These are phyloP conservation scores for Rhinogobio ventralis DNA, from an alignment of 2,797 vertebrate species.

Conservation along the genomic window DNA sequence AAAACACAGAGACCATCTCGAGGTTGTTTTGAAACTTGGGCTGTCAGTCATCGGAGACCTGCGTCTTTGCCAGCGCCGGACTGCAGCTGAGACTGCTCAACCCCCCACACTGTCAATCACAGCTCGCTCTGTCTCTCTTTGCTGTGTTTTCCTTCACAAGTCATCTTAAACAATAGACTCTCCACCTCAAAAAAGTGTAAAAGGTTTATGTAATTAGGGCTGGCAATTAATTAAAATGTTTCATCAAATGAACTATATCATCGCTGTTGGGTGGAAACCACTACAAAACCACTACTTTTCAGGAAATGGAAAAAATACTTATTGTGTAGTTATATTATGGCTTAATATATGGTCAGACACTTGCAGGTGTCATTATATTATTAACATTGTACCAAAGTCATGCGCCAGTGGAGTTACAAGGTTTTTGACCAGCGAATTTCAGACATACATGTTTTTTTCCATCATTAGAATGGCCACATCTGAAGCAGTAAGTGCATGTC, in stretches of 20 bases:
- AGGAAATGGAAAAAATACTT: neutral
- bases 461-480: neutral
- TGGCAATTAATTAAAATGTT: neutral
- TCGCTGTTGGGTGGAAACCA: neutral
- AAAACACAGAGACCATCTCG: slow-evolving; percentile 2
- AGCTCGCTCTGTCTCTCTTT: slow-evolving; percentile 19
- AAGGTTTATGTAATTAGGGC: neutral
- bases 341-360: neutral
- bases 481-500: neutral
- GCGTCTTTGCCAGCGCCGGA: slow-evolving; percentile 22
- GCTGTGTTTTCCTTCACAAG: neutral
- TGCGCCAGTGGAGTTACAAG: neutral
- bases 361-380: neutral
- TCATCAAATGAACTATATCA: neutral
- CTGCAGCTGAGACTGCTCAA: slow-evolving; percentile 47
- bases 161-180: slow-evolving; percentile 24
- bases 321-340: neutral
- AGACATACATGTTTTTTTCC: neutral
- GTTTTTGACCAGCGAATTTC: neutral
- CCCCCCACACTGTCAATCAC: slow-evolving; percentile 44
- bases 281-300: neutral
- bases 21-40: slow-evolving; percentile 40
- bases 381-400: neutral
- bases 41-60: slow-evolving; percentile 49
- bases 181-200: neutral